These are phyloP conservation scores for Epinephelus awoara DNA, from an alignment of 2,797 vertebrate genomes.

Conservation along the genomic window DNA sequence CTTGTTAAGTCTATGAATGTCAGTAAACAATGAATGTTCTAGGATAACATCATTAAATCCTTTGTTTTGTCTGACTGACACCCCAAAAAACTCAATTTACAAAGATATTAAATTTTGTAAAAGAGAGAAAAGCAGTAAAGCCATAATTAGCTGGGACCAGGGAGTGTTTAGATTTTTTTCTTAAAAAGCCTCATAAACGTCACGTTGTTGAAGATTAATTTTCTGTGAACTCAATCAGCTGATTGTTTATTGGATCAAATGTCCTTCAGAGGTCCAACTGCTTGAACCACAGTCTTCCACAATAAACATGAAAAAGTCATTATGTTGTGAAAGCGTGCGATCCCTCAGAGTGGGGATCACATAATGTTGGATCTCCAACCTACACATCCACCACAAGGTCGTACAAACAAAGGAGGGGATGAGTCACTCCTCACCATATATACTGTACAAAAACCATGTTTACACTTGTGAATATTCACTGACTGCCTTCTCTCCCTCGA, in stretches of 20 bases:
- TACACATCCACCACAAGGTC: slow-evolving; percentile 8
- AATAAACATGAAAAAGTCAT: neutral
- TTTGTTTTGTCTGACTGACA: no score
- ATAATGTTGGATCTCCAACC: neutral
- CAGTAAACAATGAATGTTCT: no score
- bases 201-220: no score
- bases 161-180: neutral
- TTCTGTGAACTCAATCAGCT: no score
- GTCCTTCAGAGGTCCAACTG: neutral
- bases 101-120: neutral
- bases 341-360: neutral
- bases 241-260: no score
- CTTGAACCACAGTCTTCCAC: neutral
- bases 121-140: neutral
- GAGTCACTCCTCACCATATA: slow-evolving; percentile 9
- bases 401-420: neutral
- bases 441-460: neutral
- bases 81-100: neutral
- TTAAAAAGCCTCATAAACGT: no score
- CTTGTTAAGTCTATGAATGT: no score
- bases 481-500: neutral
- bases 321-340: neutral
- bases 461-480: neutral
- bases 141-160: neutral
- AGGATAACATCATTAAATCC: no score